Percentiles rank a stretch among this genome's conserved stretches.
Conservation (phyloP, 2,113 vertebrate genomes). For the Chrysemys picta region DNA sequence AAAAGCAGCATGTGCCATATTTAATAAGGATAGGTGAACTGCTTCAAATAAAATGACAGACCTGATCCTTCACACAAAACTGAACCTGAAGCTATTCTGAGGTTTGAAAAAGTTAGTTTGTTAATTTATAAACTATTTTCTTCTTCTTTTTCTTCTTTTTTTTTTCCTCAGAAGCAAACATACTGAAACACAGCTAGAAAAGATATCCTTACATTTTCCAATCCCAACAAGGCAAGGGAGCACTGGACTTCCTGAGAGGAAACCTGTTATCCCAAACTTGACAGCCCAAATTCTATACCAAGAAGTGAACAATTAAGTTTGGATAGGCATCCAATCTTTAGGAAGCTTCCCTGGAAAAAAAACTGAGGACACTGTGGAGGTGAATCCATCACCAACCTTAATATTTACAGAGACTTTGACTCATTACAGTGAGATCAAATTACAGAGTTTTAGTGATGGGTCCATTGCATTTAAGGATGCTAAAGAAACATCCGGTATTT, state of each 20-base stretch:
- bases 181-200: background rate
- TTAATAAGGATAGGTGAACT: background rate
- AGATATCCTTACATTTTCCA: background rate
- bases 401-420: constrained; percentile 47
- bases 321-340: constrained; percentile 46
- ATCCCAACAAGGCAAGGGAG: constrained; percentile 15
- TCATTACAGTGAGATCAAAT: background rate
- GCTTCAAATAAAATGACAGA: background rate
- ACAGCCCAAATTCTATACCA: constrained; percentile 57
- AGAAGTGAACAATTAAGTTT: constrained; percentile 32
- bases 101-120: background rate
- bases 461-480: background rate
- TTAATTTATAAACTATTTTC: background rate
- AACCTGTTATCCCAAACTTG: constrained; percentile 50
- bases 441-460: background rate
- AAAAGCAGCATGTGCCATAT: background rate
- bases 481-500: background rate
- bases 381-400: constrained; percentile 23
- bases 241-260: background rate
- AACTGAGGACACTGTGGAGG: constrained; percentile 8
- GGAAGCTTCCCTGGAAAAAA: constrained; percentile 46
- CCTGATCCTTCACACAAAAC: background rate
- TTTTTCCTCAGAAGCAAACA: background rate
- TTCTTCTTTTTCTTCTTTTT: background rate
- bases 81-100: background rate